Percentiles rank a stretch among this genome's conserved stretches.
phyloP scores from a whole-genome alignment of 2,113 vertebrate genomes.

The Ageneiosus marmoratus region DNA sequence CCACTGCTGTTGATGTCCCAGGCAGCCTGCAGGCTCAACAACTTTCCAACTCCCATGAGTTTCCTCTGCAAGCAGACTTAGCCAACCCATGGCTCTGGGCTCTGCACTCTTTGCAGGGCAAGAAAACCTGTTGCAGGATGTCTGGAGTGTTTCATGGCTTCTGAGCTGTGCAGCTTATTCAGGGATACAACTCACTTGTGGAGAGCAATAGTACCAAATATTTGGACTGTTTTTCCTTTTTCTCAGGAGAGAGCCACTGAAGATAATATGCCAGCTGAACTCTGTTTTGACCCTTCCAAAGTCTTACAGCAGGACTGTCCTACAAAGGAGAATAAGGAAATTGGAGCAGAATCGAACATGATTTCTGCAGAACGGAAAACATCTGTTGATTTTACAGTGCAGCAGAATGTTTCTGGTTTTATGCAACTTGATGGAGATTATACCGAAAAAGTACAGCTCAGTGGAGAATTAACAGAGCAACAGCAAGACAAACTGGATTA shows the following conservation, averaged over 20 bases:
- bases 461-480: constrained; percentile 42
- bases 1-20: constrained; percentile 55
- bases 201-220: constrained; percentile 46
- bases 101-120: constrained; percentile 42
- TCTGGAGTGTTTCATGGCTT: constrained; percentile 55
- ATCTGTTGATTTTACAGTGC: constrained; percentile 57
- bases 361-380: constrained; percentile 33
- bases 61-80: constrained; percentile 56
- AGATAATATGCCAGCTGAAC: constrained; percentile 62
- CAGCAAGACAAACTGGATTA: constrained; percentile 54
- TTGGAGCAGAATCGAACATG: constrained; percentile 49
- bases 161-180: constrained; percentile 38
- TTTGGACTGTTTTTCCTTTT: constrained; percentile 55
- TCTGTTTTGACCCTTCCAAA: constrained; percentile 63
- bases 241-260: constrained; percentile 42
- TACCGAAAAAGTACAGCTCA: constrained; percentile 43
- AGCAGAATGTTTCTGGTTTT: constrained; percentile 43
- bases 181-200: constrained; percentile 50
- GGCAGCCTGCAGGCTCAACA: constrained; percentile 54
- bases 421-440: constrained; percentile 52
- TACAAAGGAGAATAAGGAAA: constrained; percentile 52
- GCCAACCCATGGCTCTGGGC: constrained; percentile 53
- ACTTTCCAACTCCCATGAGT: constrained; percentile 55
- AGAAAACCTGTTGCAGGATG: constrained; percentile 47
- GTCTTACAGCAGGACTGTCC: constrained; percentile 55